Conservation (phyloP, 2,888 invertebrate species). For the Drosophila sordidula region DNA sequence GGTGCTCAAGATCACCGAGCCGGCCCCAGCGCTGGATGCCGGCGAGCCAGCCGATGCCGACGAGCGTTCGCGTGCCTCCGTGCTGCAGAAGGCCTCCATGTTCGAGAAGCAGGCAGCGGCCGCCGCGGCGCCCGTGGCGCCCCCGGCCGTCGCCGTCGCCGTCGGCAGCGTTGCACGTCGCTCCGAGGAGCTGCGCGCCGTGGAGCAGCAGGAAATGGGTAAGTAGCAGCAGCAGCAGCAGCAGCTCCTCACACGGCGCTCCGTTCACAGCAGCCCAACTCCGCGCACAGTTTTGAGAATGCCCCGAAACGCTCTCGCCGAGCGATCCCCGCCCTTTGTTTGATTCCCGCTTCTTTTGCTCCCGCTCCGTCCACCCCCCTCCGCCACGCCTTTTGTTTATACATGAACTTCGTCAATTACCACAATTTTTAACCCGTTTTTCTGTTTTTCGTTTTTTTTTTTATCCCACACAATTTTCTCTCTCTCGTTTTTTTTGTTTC, state of each 20-base stretch:
- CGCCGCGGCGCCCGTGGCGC: conserved; percentile 47
- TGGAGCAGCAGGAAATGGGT: conserved; percentile 82
- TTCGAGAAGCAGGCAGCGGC: conserved; percentile 85
- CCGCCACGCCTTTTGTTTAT: conserved; percentile 3
- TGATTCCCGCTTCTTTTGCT: background rate
- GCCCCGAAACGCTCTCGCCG: no score
- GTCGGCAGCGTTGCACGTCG: conserved; percentile 48
- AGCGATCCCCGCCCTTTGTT: background rate
- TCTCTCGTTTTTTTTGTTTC: conserved; percentile 48
- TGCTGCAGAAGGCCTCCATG: conserved; percentile 85
- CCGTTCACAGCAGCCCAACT: background rate
- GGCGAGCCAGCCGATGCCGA: conserved; percentile 73
- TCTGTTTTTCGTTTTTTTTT: conserved; percentile 47
- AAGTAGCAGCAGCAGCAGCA: conserved; percentile 54
- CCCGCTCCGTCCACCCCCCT: background rate
- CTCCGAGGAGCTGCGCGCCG: conserved; percentile 57
- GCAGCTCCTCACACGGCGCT: background rate
- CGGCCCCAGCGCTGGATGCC: conserved; percentile 62
- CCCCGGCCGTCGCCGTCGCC: conserved; percentile 58
- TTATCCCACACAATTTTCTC: conserved; percentile 25
- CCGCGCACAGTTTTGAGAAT: background rate
- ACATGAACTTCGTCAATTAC: conserved; percentile 14
- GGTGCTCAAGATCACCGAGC: conserved; percentile 84
- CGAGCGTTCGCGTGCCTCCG: conserved; percentile 84
- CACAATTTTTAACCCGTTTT: conserved; percentile 47